These are phyloP conservation scores for Carduelis carduelis DNA, from an alignment of 2,797 vertebrate species.

Conservation along the genomic window DNA sequence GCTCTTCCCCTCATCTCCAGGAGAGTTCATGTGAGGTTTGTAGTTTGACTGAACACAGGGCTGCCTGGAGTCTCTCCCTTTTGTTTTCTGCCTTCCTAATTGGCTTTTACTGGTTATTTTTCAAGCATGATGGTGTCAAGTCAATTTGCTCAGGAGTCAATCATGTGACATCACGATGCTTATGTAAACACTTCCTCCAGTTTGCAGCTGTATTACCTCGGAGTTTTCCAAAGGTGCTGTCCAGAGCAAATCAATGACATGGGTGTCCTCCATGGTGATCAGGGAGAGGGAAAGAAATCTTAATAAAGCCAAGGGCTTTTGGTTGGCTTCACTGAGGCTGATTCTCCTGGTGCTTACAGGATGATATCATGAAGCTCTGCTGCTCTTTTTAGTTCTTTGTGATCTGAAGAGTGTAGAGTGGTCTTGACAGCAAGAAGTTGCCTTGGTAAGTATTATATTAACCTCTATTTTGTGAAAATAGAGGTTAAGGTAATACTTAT, in stretches of 20 bases:
- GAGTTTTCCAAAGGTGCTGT: not conserved
- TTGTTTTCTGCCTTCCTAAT: not conserved
- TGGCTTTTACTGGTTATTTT: slow-evolving; percentile 35
- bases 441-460: not conserved
- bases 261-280: not conserved
- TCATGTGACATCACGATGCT: not conserved
- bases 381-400: not conserved
- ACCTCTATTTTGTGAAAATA: not conserved
- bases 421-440: not conserved
- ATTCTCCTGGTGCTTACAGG: not conserved
- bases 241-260: not conserved
- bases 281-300: not conserved
- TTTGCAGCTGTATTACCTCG: not conserved
- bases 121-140: slow-evolving; percentile 3
- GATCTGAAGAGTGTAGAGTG: not conserved
- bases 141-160: slow-evolving; percentile 7
- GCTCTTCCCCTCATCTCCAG: not conserved
- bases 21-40: slow-evolving; percentile 24
- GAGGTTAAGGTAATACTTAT: not conserved
- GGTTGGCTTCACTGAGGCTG: not conserved
- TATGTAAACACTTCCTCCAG: not conserved
- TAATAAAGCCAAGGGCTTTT: not conserved
- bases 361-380: not conserved
- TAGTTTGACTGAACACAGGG: not conserved
- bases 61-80: not conserved